These are phyloP conservation scores for Odontocolon sp. DNA, from an alignment of 2,888 invertebrate genomes.

Conservation along the genomic window DNA sequence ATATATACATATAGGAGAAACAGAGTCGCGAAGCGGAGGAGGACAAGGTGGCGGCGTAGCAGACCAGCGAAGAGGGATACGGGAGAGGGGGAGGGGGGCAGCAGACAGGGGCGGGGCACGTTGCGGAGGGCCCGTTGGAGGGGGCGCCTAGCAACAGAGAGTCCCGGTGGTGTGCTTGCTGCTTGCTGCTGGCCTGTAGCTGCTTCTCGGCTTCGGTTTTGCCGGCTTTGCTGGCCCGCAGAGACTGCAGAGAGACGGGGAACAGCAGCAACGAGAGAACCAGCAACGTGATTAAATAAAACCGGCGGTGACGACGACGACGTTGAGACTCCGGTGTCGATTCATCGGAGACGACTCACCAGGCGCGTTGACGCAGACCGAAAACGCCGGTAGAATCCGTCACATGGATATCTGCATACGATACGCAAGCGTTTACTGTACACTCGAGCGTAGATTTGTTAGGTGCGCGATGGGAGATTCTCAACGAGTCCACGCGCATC, in stretches of 20 bases:
- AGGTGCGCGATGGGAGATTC: too few species aligned
- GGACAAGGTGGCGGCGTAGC: conserved; percentile 38
- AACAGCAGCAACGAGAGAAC: conserved; percentile 59
- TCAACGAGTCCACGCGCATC: too few species aligned
- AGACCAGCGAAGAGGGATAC: conserved; percentile 34
- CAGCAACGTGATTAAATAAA: conserved; percentile 79
- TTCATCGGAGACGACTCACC: conserved; percentile 65
- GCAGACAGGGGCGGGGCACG: conserved; percentile 74
- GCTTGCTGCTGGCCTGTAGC: conserved; percentile 21
- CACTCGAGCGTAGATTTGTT: background rate
- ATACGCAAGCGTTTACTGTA: conserved; percentile 1
- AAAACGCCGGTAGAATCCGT: too few species aligned
- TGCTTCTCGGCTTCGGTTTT: conserved; percentile 18
- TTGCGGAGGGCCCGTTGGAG: conserved; percentile 71
- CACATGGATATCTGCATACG: conserved; percentile 74
- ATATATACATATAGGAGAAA: conserved; percentile 28
- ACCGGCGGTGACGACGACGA: conserved; percentile 62
- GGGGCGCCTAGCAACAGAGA: conserved; percentile 80
- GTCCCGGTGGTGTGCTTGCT: conserved; percentile 58
- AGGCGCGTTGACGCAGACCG: too few species aligned
- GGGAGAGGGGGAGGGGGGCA: conserved; percentile 62
- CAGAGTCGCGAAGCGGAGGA: conserved; percentile 48
- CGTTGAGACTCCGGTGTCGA: background rate
- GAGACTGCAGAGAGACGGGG: conserved; percentile 47
- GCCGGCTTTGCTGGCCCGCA: conserved; percentile 52